Evolutionary conservation across 2,888 invertebrate genomes (phyloP), one percentile per base, ranked within the genome.

Genomic region (Congeria kusceri): DNA sequence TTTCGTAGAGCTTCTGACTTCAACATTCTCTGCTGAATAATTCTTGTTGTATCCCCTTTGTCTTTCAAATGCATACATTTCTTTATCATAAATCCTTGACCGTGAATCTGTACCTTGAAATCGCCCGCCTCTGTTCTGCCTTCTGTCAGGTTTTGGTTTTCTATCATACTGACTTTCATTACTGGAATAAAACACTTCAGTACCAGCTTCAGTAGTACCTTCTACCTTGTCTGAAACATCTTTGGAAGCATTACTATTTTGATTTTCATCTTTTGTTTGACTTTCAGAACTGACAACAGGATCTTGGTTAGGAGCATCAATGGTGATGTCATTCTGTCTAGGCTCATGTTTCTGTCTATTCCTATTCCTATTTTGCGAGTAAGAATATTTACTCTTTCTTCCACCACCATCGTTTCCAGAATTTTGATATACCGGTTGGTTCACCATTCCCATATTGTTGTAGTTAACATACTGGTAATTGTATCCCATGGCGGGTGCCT

Each of bases 331-430:
- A 56, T 56, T 57, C 57, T 68, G 63, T 63, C 32, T 39, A 13
- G 23, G 13, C 20, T 79, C 77, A 9, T 66, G 70, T 47, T 70
- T 66, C 29, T 69, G 77, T 44, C 83, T 70, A 20, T 80, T 77
- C 68, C 72, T 70, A 47, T 49, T 74, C 61, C 83, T 70, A 71
- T 83, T 83, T 23, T 80, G 79, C 15, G 83, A 83, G 58, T 83
- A 83, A 15, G 83, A 83, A 74, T 83, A 68, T 58, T 83, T 83
- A 44, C 79, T 78, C 23, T 74, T 63, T 0, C 71, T 39, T 44
- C 56, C 64, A n/a, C 32, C 20, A n/a, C 27, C 56, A 66, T 20
- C 27, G 5, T 56, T 25, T 9, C 62, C 11, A 44, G 39, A 9
- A 47, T 23, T 7, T 27, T 47, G 39, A 20, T 20, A 61, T n/a